Conservation (phyloP, 2,797 vertebrate genomes). For the Erpetoichthys calabaricus region DNA sequence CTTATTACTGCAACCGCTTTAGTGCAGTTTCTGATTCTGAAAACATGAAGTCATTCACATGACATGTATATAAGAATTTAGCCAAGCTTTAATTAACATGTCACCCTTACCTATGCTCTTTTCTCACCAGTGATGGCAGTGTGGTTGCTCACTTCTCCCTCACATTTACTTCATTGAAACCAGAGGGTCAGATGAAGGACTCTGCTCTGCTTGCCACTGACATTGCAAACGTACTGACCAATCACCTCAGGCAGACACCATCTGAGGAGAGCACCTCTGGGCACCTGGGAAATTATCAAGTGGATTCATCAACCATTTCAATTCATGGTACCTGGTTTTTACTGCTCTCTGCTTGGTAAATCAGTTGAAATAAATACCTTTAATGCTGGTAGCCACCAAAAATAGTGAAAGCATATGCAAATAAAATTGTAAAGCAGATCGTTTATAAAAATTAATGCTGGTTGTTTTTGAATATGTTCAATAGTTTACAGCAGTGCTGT, state of each 20-base stretch:
- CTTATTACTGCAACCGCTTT: too few relatives aligned
- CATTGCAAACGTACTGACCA: neutral
- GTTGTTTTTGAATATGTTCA: neutral
- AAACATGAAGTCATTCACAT: too few relatives aligned
- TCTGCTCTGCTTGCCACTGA: neutral
- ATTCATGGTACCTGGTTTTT: neutral
- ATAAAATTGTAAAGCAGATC: too few relatives aligned
- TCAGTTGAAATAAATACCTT: too few relatives aligned
- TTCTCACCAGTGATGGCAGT: neutral
- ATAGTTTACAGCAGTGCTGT: neutral
- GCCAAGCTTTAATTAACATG: neutral
- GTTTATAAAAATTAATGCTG: too few relatives aligned
- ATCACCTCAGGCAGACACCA: neutral
- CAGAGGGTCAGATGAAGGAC: neutral
- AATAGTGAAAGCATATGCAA: too few relatives aligned
- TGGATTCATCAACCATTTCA: neutral
- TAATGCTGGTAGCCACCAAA: too few relatives aligned
- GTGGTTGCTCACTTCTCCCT: neutral
- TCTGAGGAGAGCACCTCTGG: neutral
- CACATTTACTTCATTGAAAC: neutral
- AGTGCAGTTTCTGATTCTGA: too few relatives aligned
- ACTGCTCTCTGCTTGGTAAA: too few relatives aligned
- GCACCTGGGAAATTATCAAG: neutral
- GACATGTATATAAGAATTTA: neutral
- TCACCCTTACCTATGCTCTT: neutral